Percentiles rank a stretch among this genome's conserved stretches.
phyloP scores from a whole-genome alignment of 2,888 invertebrate species.

The Chesias legatella region DNA sequence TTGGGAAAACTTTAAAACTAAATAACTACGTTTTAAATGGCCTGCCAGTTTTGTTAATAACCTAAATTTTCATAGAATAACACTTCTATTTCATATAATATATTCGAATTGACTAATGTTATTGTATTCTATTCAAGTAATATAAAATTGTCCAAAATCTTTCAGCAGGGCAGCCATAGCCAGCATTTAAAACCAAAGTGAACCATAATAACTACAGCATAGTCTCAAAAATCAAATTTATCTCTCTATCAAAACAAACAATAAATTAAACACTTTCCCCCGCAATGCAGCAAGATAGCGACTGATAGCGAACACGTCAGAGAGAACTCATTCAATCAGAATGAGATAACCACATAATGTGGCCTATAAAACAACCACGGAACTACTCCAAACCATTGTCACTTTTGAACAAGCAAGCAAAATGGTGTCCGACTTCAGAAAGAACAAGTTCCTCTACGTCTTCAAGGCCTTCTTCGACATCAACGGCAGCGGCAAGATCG shows the following conservation, averaged over 20 bases:
- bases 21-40: too few relatives aligned
- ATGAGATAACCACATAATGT: conserved; percentile 11
- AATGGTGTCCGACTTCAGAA: conserved; percentile 91
- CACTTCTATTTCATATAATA: too few relatives aligned
- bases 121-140: too few relatives aligned
- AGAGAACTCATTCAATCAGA: conserved; percentile 13
- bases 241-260: conserved; percentile 16
- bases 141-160: too few relatives aligned
- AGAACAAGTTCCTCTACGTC: conserved; percentile 92
- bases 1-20: too few relatives aligned
- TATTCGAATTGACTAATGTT: too few relatives aligned
- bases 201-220: neutral
- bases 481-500: conserved; percentile 92
- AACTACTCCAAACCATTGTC: conserved; percentile 27
- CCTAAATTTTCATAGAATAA: too few relatives aligned
- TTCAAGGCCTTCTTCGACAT: conserved; percentile 94
- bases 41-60: too few relatives aligned
- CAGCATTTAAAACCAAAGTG: too few relatives aligned
- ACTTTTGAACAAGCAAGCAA: conserved; percentile 42
- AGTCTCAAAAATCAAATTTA: conserved; percentile 1
- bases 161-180: too few relatives aligned
- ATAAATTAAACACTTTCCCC: conserved; percentile 17
- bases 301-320: conserved; percentile 29
- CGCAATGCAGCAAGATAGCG: conserved; percentile 34
- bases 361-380: conserved; percentile 12